Percentiles rank a stretch among this genome's conserved stretches.
Evolutionary conservation across 2,113 vertebrate species (phyloP).

Genomic region (Psittacula cyanocephala): DNA sequence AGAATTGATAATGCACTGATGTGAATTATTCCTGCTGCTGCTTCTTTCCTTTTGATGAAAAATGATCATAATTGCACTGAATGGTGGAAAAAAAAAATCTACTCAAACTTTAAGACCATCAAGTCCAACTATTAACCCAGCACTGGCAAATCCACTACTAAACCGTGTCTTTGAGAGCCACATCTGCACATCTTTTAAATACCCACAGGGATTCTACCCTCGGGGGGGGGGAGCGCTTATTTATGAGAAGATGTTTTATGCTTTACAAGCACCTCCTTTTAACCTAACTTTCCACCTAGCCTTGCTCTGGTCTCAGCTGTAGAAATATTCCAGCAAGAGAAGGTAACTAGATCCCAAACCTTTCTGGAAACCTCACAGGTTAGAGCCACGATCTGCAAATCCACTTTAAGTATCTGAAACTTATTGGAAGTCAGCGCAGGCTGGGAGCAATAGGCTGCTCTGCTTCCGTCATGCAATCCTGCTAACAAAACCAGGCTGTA

Average conservation of each 20-base stretch:
- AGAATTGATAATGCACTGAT: too few relatives aligned
- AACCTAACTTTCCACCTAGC: background rate
- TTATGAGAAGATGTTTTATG: background rate
- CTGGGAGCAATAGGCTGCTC: background rate
- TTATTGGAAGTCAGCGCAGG: background rate
- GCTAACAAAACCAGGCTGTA: background rate
- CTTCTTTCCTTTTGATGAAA: background rate
- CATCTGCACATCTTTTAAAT: background rate
- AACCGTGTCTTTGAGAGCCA: background rate
- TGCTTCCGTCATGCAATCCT: rapidly evolving
- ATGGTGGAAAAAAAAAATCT: background rate
- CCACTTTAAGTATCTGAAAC: background rate
- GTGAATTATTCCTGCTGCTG: background rate
- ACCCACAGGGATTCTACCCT: background rate
- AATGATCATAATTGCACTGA: background rate
- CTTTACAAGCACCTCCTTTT: background rate
- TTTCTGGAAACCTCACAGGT: background rate
- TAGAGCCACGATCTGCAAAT: background rate
- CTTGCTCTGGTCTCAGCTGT: background rate
- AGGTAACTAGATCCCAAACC: background rate
- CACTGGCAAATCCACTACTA: background rate
- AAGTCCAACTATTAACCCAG: background rate
- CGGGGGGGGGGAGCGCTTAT: rapidly evolving
- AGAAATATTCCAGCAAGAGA: background rate
- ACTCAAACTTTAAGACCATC: background rate